Percentiles rank a stretch among this genome's conserved stretches.
Conservation (phyloP, 2,113 vertebrate genomes). For the Hyla sarda region DNA sequence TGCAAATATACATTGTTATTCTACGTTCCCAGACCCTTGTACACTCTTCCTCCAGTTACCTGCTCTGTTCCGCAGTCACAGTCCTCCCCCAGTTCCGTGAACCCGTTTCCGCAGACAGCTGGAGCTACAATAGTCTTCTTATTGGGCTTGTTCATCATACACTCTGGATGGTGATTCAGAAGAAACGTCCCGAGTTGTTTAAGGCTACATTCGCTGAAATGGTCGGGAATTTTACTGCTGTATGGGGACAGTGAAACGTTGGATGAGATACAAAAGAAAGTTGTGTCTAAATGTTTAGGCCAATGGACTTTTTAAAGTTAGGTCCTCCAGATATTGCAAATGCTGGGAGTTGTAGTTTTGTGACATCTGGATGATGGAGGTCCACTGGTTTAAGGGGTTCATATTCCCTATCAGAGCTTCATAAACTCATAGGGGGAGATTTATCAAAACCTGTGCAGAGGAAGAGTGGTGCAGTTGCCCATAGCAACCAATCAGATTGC, state of each 20-base stretch:
- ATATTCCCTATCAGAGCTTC: too few relatives aligned
- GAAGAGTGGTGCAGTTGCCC: too few relatives aligned
- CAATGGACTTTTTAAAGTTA: too few relatives aligned
- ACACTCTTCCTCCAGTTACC: background rate
- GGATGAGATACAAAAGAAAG: background rate
- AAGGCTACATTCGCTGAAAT: constrained; percentile 77
- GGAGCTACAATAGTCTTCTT: constrained; percentile 64
- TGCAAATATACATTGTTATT: background rate
- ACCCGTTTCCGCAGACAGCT: constrained; percentile 70
- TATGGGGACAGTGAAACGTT: background rate
- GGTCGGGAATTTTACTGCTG: constrained; percentile 66
- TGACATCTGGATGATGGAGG: too few relatives aligned
- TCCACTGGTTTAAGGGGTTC: too few relatives aligned
- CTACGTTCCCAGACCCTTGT: background rate
- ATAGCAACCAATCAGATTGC: too few relatives aligned
- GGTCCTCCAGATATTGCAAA: too few relatives aligned
- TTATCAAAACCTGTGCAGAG: too few relatives aligned
- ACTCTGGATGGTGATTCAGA: constrained; percentile 63
- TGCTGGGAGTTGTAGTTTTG: too few relatives aligned
- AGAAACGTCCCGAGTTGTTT: constrained; percentile 68
- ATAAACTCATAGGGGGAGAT: too few relatives aligned
- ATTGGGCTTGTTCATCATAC: constrained; percentile 65
- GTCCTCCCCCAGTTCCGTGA: constrained; percentile 69
- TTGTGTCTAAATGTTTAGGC: too few relatives aligned
- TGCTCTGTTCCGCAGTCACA: background rate